Conservation (phyloP, 2,888 invertebrate genomes). For the Myopa tessellatipennis region DNA sequence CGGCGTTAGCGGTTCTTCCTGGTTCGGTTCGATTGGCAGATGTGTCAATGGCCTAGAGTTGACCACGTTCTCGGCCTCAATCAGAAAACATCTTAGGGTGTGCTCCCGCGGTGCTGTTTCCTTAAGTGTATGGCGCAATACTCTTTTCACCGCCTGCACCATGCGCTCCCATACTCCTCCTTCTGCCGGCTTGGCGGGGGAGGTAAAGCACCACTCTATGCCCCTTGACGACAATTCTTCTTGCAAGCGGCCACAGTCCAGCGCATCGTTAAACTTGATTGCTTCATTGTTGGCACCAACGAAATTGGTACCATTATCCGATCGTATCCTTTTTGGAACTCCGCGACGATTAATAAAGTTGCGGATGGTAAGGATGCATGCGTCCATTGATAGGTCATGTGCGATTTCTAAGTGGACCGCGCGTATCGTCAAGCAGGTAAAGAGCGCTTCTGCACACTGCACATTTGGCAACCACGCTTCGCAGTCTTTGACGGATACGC, state of each 20-base stretch:
- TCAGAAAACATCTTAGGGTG: conserved; percentile 35
- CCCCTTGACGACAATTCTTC: conserved; percentile 15
- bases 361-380: background rate
- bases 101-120: conserved; percentile 35
- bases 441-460: background rate
- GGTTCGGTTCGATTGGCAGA: conserved; percentile 24
- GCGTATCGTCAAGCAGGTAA: background rate
- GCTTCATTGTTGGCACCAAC: conserved; percentile 23
- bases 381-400: background rate
- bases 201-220: conserved; percentile 24
- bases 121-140: conserved; percentile 19
- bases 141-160: conserved; percentile 17
- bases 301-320: conserved; percentile 10
- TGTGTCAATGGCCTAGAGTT: conserved; percentile 41
- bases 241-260: conserved; percentile 26
- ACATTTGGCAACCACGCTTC: background rate
- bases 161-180: conserved; percentile 29
- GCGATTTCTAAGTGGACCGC: background rate
- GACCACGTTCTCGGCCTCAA: conserved; percentile 40
- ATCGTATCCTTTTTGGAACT: background rate
- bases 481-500: background rate
- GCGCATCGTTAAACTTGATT: conserved; percentile 34
- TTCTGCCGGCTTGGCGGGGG: conserved; percentile 22
- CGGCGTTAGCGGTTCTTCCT: conserved; percentile 43
- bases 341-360: background rate